Conservation (phyloP, 2,113 vertebrate genomes). For the Vanacampus margaritifer region DNA sequence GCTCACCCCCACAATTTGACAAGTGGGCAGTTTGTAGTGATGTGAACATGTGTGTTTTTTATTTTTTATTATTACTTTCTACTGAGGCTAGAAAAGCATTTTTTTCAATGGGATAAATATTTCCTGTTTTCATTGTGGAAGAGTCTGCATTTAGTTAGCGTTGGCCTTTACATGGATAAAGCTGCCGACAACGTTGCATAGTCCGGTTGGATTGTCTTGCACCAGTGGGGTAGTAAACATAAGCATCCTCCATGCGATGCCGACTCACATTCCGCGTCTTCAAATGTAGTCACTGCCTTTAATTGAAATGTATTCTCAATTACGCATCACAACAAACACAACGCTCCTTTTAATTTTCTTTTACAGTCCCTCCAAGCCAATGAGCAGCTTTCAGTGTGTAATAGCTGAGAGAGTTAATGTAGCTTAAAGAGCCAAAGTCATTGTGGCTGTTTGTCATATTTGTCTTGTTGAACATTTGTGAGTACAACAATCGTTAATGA, state of each 20-base stretch:
- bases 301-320: conserved; percentile 98
- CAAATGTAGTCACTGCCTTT: conserved; percentile 81
- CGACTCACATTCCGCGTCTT: not conserved
- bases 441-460: conserved; percentile 99
- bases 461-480: conserved; percentile 96
- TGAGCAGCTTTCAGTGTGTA: conserved; percentile 85
- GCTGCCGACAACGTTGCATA: not conserved
- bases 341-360: conserved; percentile 74
- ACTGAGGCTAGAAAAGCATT: too few relatives aligned
- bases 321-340: conserved; percentile 90
- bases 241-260: not conserved
- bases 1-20: conserved; percentile 52
- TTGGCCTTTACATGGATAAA: too few relatives aligned
- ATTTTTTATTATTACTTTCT: too few relatives aligned
- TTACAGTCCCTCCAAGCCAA: conserved; percentile 9
- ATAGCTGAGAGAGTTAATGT: conserved; percentile 98
- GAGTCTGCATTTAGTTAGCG: too few relatives aligned
- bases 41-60: conserved; percentile 29
- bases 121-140: too few relatives aligned
- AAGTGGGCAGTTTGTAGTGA: conserved; percentile 44
- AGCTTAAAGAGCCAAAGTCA: conserved; percentile 98
- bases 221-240: not conserved
- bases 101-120: too few relatives aligned
- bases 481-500: conserved; percentile 99
- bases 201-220: conserved; percentile 4